phyloP scores from a whole-genome alignment of 2,888 invertebrate genomes.

The Globia sparganii region DNA sequence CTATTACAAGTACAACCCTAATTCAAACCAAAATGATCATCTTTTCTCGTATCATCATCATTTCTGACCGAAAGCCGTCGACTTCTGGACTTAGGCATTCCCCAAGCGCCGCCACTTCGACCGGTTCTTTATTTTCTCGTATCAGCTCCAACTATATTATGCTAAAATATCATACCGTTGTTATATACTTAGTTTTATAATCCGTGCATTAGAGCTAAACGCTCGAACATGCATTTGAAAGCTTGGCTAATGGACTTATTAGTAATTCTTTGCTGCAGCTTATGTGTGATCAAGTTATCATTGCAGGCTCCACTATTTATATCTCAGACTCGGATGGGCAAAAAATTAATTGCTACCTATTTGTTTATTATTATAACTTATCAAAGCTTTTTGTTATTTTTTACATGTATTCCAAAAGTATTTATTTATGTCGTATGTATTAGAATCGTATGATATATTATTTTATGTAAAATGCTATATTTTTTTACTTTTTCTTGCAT shows the following conservation, averaged over 20 bases:
- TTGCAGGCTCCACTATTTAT: neutral
- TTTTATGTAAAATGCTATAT: slow-evolving; percentile 24
- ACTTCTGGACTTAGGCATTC: too few species aligned
- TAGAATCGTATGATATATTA: neutral
- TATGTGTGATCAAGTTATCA: neutral
- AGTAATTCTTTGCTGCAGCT: neutral
- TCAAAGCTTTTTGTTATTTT: slow-evolving; percentile 5
- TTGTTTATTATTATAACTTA: slow-evolving; percentile 17
- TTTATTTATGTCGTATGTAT: slow-evolving; percentile 1
- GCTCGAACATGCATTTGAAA: neutral
- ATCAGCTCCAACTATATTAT: neutral
- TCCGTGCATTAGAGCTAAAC: neutral
- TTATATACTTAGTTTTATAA: neutral
- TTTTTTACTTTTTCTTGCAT: slow-evolving; percentile 60
- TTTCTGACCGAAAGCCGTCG: too few species aligned
- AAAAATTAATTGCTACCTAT: slow-evolving; percentile 26
- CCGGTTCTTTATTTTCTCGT: too few species aligned
- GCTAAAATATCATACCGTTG: neutral
- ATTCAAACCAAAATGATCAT: neutral
- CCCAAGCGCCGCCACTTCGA: too few species aligned
- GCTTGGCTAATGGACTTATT: neutral
- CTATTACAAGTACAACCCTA: too few species aligned
- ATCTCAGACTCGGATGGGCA: slow-evolving; percentile 12
- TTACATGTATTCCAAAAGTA: neutral
- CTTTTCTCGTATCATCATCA: neutral